Conservation (phyloP, 2,888 invertebrate genomes). For the Hymenopus coronatus region DNA sequence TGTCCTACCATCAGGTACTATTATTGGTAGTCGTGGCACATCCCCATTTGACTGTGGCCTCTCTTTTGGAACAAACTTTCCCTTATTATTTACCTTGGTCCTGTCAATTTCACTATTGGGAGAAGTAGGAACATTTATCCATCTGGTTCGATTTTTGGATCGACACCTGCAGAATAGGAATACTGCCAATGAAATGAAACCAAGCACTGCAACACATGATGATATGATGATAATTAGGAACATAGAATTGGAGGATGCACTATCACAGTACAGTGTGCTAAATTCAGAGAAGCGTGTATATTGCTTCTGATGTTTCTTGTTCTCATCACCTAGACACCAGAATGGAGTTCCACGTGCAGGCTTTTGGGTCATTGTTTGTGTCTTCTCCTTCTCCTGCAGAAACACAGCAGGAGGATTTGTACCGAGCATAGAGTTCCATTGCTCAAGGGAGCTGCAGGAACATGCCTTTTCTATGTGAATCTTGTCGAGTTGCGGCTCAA, state of each 20-base stretch:
- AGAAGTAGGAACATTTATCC: slow-evolving; percentile 30
- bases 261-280: slow-evolving; percentile 24
- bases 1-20: slow-evolving; percentile 51
- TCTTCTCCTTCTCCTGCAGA: slow-evolving; percentile 12
- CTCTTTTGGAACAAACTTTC: not conserved
- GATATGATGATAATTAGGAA: slow-evolving; percentile 21
- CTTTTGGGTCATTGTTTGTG: not conserved
- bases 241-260: slow-evolving; percentile 4
- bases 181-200: slow-evolving; percentile 12
- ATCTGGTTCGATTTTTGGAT: slow-evolving; percentile 7
- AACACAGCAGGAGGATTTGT: slow-evolving; percentile 31
- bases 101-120: not conserved
- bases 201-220: slow-evolving; percentile 4
- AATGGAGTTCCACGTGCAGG: slow-evolving; percentile 14
- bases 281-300: slow-evolving; percentile 27
- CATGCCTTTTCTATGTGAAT: slow-evolving; percentile 60
- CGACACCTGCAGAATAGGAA: slow-evolving; percentile 20
- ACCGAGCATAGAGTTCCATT: slow-evolving; percentile 36
- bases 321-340: slow-evolving; percentile 24
- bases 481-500: slow-evolving; percentile 57
- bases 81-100: not conserved
- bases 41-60: not conserved
- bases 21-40: slow-evolving; percentile 24
- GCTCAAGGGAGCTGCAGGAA: slow-evolving; percentile 52
- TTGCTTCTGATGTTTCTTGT: not conserved